Conservation (phyloP, 2,797 vertebrate genomes). For the Mormyrus proboscirostris region DNA sequence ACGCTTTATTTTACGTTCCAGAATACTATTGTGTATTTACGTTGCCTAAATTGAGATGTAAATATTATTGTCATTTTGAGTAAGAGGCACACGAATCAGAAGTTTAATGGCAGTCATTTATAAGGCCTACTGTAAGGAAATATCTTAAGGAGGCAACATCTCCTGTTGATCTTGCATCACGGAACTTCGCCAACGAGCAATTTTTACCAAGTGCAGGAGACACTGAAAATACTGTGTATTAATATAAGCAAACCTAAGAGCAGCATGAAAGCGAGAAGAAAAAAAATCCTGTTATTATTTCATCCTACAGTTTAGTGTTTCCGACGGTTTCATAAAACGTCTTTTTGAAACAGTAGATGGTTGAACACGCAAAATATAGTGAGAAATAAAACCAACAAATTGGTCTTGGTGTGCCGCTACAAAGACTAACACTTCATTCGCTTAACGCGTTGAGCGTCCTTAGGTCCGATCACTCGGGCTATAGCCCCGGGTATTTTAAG, state of each 20-base stretch:
- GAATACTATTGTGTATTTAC: not conserved
- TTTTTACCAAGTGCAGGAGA: not conserved
- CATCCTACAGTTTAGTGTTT: not conserved
- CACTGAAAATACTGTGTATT: not conserved
- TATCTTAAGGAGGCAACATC: not conserved
- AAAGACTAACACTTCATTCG: not conserved
- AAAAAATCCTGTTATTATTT: not conserved
- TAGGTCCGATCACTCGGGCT: no score
- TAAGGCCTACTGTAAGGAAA: not conserved
- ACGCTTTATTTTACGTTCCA: not conserved
- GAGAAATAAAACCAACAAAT: not conserved
- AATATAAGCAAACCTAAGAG: not conserved
- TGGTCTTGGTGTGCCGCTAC: not conserved
- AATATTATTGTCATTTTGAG: not conserved
- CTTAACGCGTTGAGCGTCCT: not conserved
- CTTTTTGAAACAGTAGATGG: not conserved
- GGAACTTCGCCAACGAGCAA: not conserved
- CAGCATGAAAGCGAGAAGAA: not conserved
- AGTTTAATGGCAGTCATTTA: not conserved
- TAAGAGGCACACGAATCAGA: not conserved
- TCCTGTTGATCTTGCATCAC: not conserved
- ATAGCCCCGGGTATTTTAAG: no score
- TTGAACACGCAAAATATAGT: not conserved
- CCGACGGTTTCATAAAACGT: not conserved
- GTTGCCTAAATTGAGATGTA: not conserved